phyloP scores from a whole-genome alignment of 2,797 vertebrate genomes.

The Alfaro cultratus region DNA sequence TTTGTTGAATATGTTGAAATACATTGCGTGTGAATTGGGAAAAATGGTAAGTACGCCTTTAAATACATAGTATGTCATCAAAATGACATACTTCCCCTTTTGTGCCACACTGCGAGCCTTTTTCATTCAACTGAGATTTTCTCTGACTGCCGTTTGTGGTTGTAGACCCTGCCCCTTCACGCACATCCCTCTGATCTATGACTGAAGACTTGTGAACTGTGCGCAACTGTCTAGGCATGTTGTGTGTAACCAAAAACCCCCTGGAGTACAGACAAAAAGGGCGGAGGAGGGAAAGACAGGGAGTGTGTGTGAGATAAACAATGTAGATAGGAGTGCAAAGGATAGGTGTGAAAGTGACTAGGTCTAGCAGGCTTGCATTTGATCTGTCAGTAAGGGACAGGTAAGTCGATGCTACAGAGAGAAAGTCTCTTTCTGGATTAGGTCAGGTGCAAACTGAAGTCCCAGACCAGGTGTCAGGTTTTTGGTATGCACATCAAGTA shows the following conservation, averaged over 20 bases:
- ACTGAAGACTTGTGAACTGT: constrained; percentile 43
- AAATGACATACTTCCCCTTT: background rate
- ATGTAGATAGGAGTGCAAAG: constrained; percentile 21
- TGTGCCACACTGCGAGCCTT: background rate
- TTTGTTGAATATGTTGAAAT: background rate
- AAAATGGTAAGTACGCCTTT: background rate
- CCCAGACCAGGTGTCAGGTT: constrained; percentile 60
- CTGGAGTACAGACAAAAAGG: constrained; percentile 31
- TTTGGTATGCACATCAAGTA: constrained; percentile 55
- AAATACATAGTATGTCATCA: background rate
- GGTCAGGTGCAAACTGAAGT: constrained; percentile 41
- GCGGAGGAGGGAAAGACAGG: constrained; percentile 9
- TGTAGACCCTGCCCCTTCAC: constrained; percentile 11
- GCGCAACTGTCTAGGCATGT: constrained; percentile 68
- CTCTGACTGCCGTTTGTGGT: constrained; percentile 6
- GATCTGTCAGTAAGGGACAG: constrained; percentile 50
- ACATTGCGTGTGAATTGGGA: background rate
- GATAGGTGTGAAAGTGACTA: constrained; percentile 41
- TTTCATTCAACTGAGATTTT: constrained; percentile 13
- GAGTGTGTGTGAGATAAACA: constrained; percentile 18
- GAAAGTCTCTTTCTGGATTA: constrained; percentile 7
- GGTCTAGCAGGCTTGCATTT: constrained; percentile 23
- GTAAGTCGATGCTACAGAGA: constrained; percentile 61
- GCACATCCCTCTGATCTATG: constrained; percentile 30
- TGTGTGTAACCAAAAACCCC: constrained; percentile 44